These are phyloP conservation scores for Myzus persicae DNA, from an alignment of 1,140 invertebrate species.

Conservation along the genomic window DNA sequence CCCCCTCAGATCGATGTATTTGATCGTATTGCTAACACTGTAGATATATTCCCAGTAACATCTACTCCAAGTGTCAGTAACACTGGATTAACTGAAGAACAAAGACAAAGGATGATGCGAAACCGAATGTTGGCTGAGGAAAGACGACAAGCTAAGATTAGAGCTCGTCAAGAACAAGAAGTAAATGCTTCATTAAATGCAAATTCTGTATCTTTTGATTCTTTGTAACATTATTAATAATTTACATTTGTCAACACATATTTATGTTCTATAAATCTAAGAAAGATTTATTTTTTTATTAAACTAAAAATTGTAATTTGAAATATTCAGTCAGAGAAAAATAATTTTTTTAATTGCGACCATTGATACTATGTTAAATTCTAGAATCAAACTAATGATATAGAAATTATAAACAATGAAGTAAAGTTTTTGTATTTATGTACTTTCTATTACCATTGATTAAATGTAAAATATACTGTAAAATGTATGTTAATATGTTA, in stretches of 20 bases:
- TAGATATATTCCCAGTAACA: conserved; percentile 44
- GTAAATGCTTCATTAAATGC: neutral
- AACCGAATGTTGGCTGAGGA: conserved; percentile 62
- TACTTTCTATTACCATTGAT: too few species aligned
- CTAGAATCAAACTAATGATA: too few species aligned
- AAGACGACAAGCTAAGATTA: conserved; percentile 60
- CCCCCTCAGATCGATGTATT: neutral
- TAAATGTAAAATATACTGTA: too few species aligned
- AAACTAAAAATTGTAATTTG: neutral
- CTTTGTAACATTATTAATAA: neutral
- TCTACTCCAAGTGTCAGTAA: conserved; percentile 8
- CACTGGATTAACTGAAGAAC: conserved; percentile 61
- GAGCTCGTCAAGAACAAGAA: conserved; percentile 56
- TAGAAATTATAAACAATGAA: too few species aligned
- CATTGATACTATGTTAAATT: neutral
- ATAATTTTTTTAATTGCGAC: neutral
- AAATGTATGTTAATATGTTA: too few species aligned
- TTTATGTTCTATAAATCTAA: neutral
- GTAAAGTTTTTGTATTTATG: too few species aligned
- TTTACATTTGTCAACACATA: neutral
- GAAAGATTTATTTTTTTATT: neutral
- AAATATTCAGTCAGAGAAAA: neutral
- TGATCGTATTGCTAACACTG: conserved; percentile 33
- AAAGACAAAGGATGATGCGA: conserved; percentile 61
- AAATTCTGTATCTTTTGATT: neutral